Percentiles rank a stretch among this genome's conserved stretches.
Evolutionary conservation across 2,797 vertebrate species (phyloP).

Genomic region (Pangasius larnaudii): DNA sequence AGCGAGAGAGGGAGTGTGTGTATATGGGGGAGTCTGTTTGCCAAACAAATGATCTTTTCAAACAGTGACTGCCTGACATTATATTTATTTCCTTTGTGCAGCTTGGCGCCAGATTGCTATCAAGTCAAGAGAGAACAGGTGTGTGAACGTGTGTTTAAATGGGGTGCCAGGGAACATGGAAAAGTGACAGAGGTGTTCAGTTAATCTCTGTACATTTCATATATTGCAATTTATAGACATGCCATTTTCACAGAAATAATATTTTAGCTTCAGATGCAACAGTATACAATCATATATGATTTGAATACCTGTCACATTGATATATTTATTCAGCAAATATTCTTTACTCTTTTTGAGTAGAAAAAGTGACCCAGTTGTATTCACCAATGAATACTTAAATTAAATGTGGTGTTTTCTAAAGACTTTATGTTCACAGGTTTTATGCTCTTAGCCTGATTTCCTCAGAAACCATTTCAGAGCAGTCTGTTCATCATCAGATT

Average conservation of each 20-base stretch:
- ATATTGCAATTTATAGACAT: neutral
- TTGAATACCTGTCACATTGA: neutral
- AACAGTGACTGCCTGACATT: conserved; percentile 34
- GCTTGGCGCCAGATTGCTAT: conserved; percentile 36
- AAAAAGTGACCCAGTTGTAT: neutral
- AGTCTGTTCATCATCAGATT: conserved; percentile 44
- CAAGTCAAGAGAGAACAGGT: conserved; percentile 34
- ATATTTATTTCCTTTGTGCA: conserved; percentile 33
- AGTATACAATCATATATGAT: neutral
- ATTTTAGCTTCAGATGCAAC: neutral
- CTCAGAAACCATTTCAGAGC: conserved; percentile 1
- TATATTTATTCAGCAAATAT: neutral
- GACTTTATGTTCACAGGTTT: conserved; percentile 13
- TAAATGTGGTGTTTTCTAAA: conserved; percentile 16
- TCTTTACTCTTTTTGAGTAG: neutral
- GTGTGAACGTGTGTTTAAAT: conserved; percentile 39
- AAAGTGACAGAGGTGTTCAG: conserved; percentile 7
- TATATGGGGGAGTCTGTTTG: conserved; percentile 38
- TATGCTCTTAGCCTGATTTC: conserved; percentile 22
- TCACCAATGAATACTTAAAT: neutral
- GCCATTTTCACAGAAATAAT: neutral
- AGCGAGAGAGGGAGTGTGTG: conserved; percentile 10
- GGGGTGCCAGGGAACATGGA: neutral
- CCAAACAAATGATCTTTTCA: conserved; percentile 40
- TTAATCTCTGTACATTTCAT: neutral